These are phyloP conservation scores for Laupala kohalensis DNA, from an alignment of 1,140 invertebrate species.

Conservation along the genomic window DNA sequence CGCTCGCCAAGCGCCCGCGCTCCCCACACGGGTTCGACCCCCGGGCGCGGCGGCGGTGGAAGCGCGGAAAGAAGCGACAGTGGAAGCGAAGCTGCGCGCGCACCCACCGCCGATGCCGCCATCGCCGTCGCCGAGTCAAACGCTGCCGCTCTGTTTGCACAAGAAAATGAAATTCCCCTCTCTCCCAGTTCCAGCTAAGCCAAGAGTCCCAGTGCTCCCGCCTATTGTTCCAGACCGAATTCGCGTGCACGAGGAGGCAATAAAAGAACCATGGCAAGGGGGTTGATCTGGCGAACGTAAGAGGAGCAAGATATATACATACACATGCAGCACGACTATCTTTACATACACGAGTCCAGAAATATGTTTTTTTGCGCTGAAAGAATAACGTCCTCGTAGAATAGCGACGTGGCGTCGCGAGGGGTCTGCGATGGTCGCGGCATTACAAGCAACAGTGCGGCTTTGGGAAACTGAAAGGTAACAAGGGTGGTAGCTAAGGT, in stretches of 20 bases:
- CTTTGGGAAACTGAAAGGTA: no score
- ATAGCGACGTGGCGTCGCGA: neutral
- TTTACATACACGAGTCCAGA: no score
- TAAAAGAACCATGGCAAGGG: slow-evolving; percentile 7
- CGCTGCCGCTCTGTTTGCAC: slow-evolving; percentile 9
- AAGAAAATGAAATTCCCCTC: slow-evolving; percentile 13
- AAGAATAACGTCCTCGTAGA: slow-evolving; percentile 5
- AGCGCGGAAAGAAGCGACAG: no score
- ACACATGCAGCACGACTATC: no score
- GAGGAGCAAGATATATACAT: no score
- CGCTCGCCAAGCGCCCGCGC: no score
- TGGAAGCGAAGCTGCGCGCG: no score
- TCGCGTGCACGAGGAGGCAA: slow-evolving; percentile 3
- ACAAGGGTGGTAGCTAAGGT: no score
- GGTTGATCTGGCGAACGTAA: neutral
- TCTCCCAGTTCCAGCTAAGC: neutral
- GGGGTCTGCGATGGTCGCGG: neutral
- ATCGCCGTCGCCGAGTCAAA: neutral
- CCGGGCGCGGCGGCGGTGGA: neutral
- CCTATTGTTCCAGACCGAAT: slow-evolving; percentile 4
- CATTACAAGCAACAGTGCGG: no score
- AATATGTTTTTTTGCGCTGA: neutral
- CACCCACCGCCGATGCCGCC: neutral
- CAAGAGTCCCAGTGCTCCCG: neutral
- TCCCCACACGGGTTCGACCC: neutral